A percentile compares a stretch with the other conserved stretches of the same genome.
These are phyloP conservation scores for Drosophila buzzatii DNA, from an alignment of 2,888 invertebrate species.

Conservation along the genomic window DNA sequence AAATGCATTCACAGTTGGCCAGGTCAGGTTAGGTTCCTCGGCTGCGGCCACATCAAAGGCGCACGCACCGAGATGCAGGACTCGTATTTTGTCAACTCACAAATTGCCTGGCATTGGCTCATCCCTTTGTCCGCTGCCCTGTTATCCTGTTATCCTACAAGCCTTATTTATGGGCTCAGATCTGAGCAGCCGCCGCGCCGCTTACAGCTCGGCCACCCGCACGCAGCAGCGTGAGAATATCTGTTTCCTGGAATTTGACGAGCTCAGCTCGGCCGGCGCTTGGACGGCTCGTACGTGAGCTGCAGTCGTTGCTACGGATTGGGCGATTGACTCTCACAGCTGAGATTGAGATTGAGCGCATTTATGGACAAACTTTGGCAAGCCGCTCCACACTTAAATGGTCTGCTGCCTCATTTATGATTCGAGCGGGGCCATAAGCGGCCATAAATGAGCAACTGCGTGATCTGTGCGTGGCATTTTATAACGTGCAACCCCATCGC, in stretches of 20 bases:
- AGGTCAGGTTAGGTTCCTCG: background rate
- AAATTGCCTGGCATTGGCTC: slow-evolving; percentile 62
- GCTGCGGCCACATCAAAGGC: slow-evolving; percentile 47
- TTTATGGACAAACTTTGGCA: slow-evolving; percentile 55
- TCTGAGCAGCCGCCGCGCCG: slow-evolving; percentile 41
- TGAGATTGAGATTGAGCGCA: slow-evolving; percentile 57
- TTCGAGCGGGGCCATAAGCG: slow-evolving; percentile 16
- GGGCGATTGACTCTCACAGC: slow-evolving; percentile 10
- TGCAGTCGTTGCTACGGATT: slow-evolving; percentile 39
- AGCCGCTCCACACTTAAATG: slow-evolving; percentile 36
- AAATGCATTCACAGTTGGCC: slow-evolving; percentile 40
- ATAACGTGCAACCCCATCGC: slow-evolving; percentile 41
- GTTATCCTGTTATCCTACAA: slow-evolving; percentile 44
- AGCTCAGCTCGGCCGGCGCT: slow-evolving; percentile 36
- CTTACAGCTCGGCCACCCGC: slow-evolving; percentile 58
- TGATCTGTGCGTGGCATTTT: slow-evolving; percentile 46
- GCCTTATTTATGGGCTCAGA: slow-evolving; percentile 69
- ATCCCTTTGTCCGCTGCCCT: slow-evolving; percentile 50
- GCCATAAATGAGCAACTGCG: slow-evolving; percentile 51
- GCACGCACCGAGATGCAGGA: slow-evolving; percentile 4
- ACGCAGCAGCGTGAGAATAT: slow-evolving; percentile 68
- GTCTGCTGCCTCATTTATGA: slow-evolving; percentile 53
- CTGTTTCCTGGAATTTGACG: slow-evolving; percentile 58
- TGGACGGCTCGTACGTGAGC: slow-evolving; percentile 47
- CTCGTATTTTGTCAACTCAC: slow-evolving; percentile 77